phyloP scores from a whole-genome alignment of 2,797 vertebrate species.

The Ptychadena robeensis region DNA sequence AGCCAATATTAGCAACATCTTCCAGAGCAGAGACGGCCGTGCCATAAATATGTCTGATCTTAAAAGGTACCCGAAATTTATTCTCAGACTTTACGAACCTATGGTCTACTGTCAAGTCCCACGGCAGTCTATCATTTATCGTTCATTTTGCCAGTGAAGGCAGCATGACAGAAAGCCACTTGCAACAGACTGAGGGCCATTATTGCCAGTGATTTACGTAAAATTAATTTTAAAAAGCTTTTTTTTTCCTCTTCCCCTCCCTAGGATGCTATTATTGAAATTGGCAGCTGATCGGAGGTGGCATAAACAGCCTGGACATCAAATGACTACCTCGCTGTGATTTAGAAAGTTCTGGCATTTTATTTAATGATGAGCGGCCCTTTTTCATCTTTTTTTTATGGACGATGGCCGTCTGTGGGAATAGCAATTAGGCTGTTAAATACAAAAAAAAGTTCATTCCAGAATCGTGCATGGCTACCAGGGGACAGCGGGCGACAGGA shows the following conservation, averaged over 20 bases:
- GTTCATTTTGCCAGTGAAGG: slow-evolving; percentile 35
- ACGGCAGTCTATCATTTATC: slow-evolving; percentile 41
- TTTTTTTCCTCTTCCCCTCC: neutral
- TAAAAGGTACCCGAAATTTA: slow-evolving; percentile 46
- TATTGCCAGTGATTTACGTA: slow-evolving; percentile 46
- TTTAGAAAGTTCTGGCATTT: slow-evolving; percentile 50
- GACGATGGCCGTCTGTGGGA: slow-evolving; percentile 14
- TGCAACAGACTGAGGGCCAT: slow-evolving; percentile 1
- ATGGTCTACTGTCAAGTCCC: slow-evolving; percentile 23
- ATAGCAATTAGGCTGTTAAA: slow-evolving; percentile 43
- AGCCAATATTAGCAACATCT: neutral
- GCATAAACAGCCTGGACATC: slow-evolving; percentile 14
- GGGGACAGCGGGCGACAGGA: neutral
- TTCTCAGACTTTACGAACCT: neutral
- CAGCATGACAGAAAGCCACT: slow-evolving; percentile 23
- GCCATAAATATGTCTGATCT: slow-evolving; percentile 50
- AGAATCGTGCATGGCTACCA: neutral
- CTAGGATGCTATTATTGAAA: slow-evolving; percentile 18
- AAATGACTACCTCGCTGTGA: slow-evolving; percentile 18
- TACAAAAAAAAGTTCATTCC: slow-evolving; percentile 20
- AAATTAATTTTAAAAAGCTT: slow-evolving; percentile 40
- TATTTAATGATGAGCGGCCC: slow-evolving; percentile 8
- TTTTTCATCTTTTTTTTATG: slow-evolving; percentile 39
- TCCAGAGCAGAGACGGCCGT: neutral
- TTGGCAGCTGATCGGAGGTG: slow-evolving; percentile 7